Base-by-base conservation (phyloP, 2,113 vertebrate genomes). In the Thymallus thymallus region DNA sequence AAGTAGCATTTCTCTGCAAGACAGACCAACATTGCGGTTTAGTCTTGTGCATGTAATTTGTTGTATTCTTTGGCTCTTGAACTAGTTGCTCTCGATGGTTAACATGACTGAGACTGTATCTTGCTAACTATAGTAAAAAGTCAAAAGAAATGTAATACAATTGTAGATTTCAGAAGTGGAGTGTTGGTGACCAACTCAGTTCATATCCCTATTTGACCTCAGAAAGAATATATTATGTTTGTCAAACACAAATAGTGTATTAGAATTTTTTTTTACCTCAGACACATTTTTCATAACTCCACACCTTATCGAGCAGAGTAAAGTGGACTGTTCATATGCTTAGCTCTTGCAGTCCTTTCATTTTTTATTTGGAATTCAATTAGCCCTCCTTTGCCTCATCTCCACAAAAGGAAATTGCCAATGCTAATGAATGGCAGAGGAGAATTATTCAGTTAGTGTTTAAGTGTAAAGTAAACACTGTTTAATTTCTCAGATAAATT, bases 331-430 rank as follows among this genome's bases (percentile, higher is more conserved):
- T 80, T 84, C 77, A 73, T 83, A 84, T 79, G 74, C 61, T 78
- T 14, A 71, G 77, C 76, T 66, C 58, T 77, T 66, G 66, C 23
- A 45, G 30, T 75, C 64, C 80, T 88, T 88, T 86, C 30, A 91
- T 87, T 81, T 89, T 85, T 82, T 73, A 91, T 87, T 83, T 81
- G 72, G 72, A 89, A 81, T 90, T 86, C 80, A 86, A 88, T 88
- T 83, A 84, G 76, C 65, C 69, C 68, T 23, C 30, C 72, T 82
- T 80, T 85, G 79, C 45, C 86, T 81, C 81, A 70, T 88, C 81
- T 82, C 72, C 60, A 79, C 73, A 68, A 81, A 82, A 84, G 74
- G 76, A 87, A 87, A 85, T 84, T 88, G 85, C 76, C 78, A 76
- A 75, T 75, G 81, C 80, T 87, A 91, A 91, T 89, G 84, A 86